Conservation (phyloP, 1,140 invertebrate species). For the Laupala kohalensis region DNA sequence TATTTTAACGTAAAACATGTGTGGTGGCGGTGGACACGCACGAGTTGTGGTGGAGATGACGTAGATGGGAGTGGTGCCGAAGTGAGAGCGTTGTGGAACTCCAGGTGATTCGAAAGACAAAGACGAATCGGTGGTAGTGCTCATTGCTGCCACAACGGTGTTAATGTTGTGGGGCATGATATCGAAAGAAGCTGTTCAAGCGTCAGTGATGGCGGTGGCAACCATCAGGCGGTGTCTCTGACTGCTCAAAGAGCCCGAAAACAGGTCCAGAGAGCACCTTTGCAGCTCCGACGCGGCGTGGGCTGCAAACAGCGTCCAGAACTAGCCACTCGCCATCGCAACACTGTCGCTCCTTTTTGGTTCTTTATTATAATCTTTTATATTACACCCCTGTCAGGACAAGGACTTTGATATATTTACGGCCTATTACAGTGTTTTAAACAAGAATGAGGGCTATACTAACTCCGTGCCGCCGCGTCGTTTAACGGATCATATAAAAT, state of each 20-base stretch:
- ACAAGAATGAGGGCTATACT: neutral
- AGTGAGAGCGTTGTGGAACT: too few species aligned
- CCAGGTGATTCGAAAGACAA: too few species aligned
- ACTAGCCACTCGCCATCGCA: too few species aligned
- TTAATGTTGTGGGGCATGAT: neutral
- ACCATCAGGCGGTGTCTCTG: too few species aligned
- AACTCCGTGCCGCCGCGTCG: neutral
- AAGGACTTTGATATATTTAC: neutral
- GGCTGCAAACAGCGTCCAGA: too few species aligned
- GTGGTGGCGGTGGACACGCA: too few species aligned
- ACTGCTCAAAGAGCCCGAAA: neutral
- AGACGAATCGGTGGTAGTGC: too few species aligned
- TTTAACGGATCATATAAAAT: neutral
- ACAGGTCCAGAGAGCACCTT: neutral
- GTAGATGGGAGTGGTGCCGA: too few species aligned
- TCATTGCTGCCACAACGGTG: too few species aligned
- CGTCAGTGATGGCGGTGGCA: neutral
- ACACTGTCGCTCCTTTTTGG: neutral
- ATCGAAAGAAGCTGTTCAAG: neutral
- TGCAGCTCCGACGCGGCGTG: neutral
- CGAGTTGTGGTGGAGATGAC: too few species aligned
- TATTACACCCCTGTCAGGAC: neutral
- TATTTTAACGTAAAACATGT: too few species aligned
- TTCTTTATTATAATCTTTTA: neutral
- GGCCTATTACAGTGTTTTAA: neutral